Conservation (phyloP, 2,113 vertebrate species). For the Ammospiza caudacuta region DNA sequence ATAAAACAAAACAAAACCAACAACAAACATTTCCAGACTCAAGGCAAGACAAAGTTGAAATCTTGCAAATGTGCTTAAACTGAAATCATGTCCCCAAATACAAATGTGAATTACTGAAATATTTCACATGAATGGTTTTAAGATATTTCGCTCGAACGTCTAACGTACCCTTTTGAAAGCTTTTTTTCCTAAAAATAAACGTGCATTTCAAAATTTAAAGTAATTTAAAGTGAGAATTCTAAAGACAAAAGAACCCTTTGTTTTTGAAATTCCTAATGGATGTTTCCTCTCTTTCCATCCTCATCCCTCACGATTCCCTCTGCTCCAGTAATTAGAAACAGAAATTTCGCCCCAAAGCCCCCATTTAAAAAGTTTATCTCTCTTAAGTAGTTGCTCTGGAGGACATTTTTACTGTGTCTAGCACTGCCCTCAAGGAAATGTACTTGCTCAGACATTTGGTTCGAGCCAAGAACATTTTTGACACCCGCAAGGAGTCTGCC, state of each 20-base stretch:
- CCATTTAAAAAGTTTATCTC: neutral
- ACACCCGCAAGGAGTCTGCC: conserved; percentile 46
- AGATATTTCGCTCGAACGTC: neutral
- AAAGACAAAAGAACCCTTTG: neutral
- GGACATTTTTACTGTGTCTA: conserved; percentile 7
- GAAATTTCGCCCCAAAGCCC: neutral
- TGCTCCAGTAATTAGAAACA: conserved; percentile 39
- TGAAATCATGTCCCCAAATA: neutral
- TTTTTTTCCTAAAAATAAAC: neutral
- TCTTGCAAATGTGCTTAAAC: neutral
- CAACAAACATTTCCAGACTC: neutral
- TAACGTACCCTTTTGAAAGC: neutral
- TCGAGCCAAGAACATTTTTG: conserved; percentile 57
- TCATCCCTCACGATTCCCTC: neutral
- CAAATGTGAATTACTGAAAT: neutral
- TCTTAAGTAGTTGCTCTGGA: neutral
- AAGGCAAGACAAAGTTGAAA: neutral
- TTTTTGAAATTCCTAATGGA: neutral
- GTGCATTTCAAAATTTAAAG: neutral
- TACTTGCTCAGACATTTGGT: neutral
- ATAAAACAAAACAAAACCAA: neutral
- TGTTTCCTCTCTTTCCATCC: neutral
- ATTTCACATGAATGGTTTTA: neutral
- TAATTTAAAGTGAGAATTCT: neutral
- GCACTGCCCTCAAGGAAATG: conserved; percentile 27